These are phyloP conservation scores for Congeria kusceri DNA, from an alignment of 2,888 invertebrate genomes.

Conservation along the genomic window DNA sequence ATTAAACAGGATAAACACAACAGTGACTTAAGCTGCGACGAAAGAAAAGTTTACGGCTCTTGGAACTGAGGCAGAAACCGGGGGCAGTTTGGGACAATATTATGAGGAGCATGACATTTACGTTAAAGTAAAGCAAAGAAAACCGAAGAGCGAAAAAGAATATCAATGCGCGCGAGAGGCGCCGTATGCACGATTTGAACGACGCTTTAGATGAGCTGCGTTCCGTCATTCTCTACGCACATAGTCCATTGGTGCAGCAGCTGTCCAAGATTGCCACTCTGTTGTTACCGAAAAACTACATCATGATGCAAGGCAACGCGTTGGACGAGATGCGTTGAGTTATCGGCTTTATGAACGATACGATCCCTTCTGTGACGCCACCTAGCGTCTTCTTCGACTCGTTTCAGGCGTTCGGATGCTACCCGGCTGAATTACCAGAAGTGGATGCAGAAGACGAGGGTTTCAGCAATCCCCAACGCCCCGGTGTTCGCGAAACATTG, in stretches of 20 bases:
- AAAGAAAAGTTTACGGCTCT: slow-evolving; percentile 43
- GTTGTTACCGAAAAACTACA: slow-evolving; percentile 84
- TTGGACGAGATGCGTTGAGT: slow-evolving; percentile 84
- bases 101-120: slow-evolving; percentile 53
- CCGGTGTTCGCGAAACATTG: no score
- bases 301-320: slow-evolving; percentile 84
- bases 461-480: slow-evolving; percentile 11
- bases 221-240: slow-evolving; percentile 85
- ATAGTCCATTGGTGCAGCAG: slow-evolving; percentile 85
- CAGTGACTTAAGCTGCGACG: slow-evolving; percentile 62
- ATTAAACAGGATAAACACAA: slow-evolving; percentile 38
- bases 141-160: slow-evolving; percentile 70
- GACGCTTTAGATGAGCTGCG: slow-evolving; percentile 85
- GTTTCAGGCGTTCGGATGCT: slow-evolving; percentile 66
- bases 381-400: slow-evolving; percentile 65
- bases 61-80: slow-evolving; percentile 31
- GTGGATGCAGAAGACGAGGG: slow-evolving; percentile 44
- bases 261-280: slow-evolving; percentile 85
- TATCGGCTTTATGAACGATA: slow-evolving; percentile 83
- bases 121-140: slow-evolving; percentile 54
- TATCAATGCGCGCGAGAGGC: slow-evolving; percentile 86
- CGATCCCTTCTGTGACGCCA: slow-evolving; percentile 42
- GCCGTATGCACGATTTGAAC: slow-evolving; percentile 86
- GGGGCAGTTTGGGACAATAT: slow-evolving; percentile 50
- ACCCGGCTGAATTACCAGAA: slow-evolving; percentile 57